These are phyloP conservation scores for Montipora cactus DNA, from an alignment of 64 coral and sea anemone species.

Conservation along the genomic window DNA sequence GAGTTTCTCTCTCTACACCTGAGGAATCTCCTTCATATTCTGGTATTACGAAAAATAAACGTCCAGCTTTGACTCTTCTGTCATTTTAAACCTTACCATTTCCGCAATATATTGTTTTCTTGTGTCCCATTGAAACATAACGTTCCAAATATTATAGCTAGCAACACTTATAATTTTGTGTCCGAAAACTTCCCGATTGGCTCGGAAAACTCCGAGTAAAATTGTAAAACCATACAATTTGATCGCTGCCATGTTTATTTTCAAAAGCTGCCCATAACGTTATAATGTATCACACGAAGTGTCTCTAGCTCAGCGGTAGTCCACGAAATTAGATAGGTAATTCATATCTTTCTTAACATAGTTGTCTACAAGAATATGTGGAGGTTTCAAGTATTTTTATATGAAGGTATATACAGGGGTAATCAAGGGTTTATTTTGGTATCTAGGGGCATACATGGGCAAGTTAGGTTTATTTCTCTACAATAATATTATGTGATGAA, in stretches of 20 bases:
- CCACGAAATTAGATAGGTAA: background rate
- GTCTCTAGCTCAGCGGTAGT: background rate
- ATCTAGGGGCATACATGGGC: too few relatives aligned
- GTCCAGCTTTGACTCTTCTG: too few relatives aligned
- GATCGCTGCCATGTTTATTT: background rate
- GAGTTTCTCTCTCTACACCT: too few relatives aligned
- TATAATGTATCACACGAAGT: background rate
- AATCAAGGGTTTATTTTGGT: too few relatives aligned
- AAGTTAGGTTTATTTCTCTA: too few relatives aligned
- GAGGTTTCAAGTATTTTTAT: too few relatives aligned
- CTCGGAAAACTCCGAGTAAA: constrained; percentile 18
- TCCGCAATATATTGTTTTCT: constrained; percentile 93
- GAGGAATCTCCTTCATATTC: too few relatives aligned
- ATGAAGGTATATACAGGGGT: too few relatives aligned
- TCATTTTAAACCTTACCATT: constrained; percentile 66
- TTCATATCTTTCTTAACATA: too few relatives aligned
- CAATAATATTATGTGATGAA: too few relatives aligned
- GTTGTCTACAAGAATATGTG: too few relatives aligned
- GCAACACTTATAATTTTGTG: constrained; percentile 75
- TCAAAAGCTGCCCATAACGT: background rate
- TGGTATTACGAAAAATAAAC: too few relatives aligned
- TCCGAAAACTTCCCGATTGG: constrained; percentile 5
- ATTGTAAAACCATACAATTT: background rate
- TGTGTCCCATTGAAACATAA: constrained; percentile 98
- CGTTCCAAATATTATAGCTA: constrained; percentile 99